Percentiles rank a stretch among this genome's conserved stretches.
These are phyloP conservation scores for Synanthedon formicaeformis DNA, from an alignment of 2,888 invertebrate genomes.

Conservation along the genomic window DNA sequence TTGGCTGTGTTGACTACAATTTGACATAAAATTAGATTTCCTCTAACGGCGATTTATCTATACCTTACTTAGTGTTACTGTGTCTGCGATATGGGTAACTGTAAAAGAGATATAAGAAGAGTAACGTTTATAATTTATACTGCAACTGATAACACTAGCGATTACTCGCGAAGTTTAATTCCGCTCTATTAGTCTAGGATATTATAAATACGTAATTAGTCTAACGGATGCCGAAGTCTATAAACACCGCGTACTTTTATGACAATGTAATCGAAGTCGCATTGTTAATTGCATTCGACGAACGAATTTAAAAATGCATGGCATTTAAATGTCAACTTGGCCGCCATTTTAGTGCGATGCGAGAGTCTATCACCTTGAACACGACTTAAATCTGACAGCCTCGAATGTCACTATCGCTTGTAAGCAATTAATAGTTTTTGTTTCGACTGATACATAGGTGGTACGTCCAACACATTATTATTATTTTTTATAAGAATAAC, in stretches of 20 bases:
- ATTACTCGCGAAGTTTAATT: slow-evolving; percentile 41
- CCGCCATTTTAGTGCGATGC: slow-evolving; percentile 61
- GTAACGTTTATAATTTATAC: too few relatives aligned
- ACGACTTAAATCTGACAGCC: slow-evolving; percentile 68
- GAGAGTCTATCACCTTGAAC: slow-evolving; percentile 67
- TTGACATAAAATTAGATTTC: slow-evolving; percentile 9
- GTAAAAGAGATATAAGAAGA: too few relatives aligned
- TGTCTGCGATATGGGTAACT: background rate
- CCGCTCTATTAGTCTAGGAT: slow-evolving; percentile 25
- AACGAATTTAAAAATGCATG: slow-evolving; percentile 67
- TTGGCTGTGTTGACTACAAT: slow-evolving; percentile 1
- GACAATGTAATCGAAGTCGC: slow-evolving; percentile 62
- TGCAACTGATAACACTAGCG: too few relatives aligned
- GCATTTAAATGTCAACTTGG: slow-evolving; percentile 68
- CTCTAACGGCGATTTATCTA: background rate
- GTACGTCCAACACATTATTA: background rate
- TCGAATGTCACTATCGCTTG: slow-evolving; percentile 62
- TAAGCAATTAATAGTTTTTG: slow-evolving; percentile 50
- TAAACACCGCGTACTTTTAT: slow-evolving; percentile 42
- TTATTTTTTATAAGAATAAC: background rate
- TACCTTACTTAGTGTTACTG: background rate
- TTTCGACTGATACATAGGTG: slow-evolving; percentile 13
- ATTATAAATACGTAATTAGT: slow-evolving; percentile 36
- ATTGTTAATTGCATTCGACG: slow-evolving; percentile 62
- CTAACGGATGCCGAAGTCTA: slow-evolving; percentile 36